Evolutionary conservation across 2,888 invertebrate genomes (phyloP).

Genomic region (Drosophila nr. medialis): DNA sequence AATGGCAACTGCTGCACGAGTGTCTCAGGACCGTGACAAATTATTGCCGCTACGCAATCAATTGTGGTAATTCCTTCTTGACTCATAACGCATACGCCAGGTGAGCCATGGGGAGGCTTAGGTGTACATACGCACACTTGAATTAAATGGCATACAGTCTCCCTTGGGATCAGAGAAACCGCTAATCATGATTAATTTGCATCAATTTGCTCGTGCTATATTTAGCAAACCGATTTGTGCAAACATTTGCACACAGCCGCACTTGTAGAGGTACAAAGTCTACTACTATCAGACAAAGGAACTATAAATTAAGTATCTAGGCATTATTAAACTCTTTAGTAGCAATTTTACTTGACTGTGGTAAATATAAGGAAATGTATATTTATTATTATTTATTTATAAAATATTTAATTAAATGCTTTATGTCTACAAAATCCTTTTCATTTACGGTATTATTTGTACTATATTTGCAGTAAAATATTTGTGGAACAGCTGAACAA

Average conservation of each 20-base stretch:
- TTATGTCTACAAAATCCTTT: not conserved
- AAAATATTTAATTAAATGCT: not conserved
- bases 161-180: constrained; percentile 26
- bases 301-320: not conserved
- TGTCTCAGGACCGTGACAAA: constrained; percentile 52
- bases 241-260: constrained; percentile 11
- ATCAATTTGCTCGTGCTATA: constrained; percentile 68
- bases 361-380: not conserved
- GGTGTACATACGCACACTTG: constrained; percentile 9
- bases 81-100: constrained; percentile 54
- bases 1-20: constrained; percentile 30
- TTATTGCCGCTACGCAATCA: constrained; percentile 43
- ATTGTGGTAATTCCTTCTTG: constrained; percentile 45
- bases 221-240: constrained; percentile 56
- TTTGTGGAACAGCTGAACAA: constrained; percentile 9
- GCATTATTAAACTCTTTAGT: not conserved
- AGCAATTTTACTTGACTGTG: not conserved
- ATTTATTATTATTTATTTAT: not conserved
- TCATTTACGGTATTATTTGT: constrained; percentile 14
- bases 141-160: constrained; percentile 31
- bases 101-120: constrained; percentile 29
- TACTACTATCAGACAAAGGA: not conserved
- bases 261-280: not conserved
- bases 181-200: constrained; percentile 79
- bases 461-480: constrained; percentile 32